phyloP scores from a whole-genome alignment of 2,113 vertebrate genomes.

The Salvelinus sp. region DNA sequence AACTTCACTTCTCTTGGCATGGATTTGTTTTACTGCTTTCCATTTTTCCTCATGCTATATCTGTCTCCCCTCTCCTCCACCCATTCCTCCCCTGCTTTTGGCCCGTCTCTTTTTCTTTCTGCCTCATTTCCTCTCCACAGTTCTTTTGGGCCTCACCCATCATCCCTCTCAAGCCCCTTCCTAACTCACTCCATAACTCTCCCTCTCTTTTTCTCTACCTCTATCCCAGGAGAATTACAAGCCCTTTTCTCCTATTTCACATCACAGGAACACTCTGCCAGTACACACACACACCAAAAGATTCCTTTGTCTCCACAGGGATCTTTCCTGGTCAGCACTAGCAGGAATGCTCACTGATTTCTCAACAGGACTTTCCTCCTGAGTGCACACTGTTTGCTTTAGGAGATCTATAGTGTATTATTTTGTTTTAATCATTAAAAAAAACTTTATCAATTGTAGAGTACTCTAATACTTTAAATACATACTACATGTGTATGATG shows the following conservation, averaged over 20 bases:
- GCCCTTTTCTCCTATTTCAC: constrained; percentile 60
- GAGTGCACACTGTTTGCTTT: too few relatives aligned
- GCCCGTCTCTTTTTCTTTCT: constrained; percentile 21
- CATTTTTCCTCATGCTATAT: constrained; percentile 22
- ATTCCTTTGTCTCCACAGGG: constrained; percentile 51
- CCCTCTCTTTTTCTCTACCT: constrained; percentile 7
- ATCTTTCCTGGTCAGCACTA: constrained; percentile 45
- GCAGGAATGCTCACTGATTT: constrained; percentile 35
- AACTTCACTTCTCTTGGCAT: neutral
- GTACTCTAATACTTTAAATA: too few relatives aligned
- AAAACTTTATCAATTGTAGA: too few relatives aligned
- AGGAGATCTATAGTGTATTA: too few relatives aligned
- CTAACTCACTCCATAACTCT: neutral
- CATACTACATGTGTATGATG: too few relatives aligned
- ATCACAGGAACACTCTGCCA: neutral
- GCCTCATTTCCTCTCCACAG: constrained; percentile 1
- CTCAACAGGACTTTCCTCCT: too few relatives aligned
- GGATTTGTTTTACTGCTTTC: constrained; percentile 31
- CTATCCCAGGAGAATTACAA: neutral
- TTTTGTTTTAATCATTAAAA: too few relatives aligned
- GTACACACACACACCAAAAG: constrained; percentile 15
- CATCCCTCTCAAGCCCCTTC: constrained; percentile 7
- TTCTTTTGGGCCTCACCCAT: neutral
- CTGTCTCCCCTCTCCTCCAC: constrained; percentile 33
- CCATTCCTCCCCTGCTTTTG: constrained; percentile 65